phyloP scores from a whole-genome alignment of 2,113 vertebrate species.

The Microtus richardsoni region DNA sequence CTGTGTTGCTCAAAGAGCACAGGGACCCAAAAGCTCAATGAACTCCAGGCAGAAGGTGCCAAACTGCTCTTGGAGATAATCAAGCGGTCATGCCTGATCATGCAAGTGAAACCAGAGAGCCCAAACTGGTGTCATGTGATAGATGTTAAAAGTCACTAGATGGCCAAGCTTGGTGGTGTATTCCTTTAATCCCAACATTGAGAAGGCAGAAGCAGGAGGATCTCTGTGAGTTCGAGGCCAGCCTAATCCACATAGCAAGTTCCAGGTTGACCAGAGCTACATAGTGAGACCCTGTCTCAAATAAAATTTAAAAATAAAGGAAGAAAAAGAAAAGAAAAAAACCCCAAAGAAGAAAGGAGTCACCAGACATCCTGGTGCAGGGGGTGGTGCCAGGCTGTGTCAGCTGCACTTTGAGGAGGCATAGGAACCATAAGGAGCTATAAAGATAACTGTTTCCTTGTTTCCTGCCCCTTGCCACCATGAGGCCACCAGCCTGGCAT shows the following conservation, averaged over 20 bases:
- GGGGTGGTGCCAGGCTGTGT: not conserved
- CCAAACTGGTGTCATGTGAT: not conserved
- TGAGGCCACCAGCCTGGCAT: not conserved
- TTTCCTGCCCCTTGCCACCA: not conserved
- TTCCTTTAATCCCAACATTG: not conserved
- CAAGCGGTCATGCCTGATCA: not conserved
- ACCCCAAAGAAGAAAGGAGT: not conserved
- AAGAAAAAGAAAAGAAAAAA: not conserved
- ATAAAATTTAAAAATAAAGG: not conserved
- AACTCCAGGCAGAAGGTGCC: not conserved
- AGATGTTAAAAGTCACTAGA: not conserved
- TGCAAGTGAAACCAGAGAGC: not conserved
- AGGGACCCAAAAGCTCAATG: not conserved
- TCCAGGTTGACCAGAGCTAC: not conserved
- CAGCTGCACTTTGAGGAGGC: not conserved
- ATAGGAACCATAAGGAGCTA: no score
- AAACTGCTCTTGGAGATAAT: not conserved
- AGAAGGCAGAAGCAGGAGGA: not conserved
- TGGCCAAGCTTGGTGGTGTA: not conserved
- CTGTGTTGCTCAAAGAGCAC: not conserved
- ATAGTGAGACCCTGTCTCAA: not conserved
- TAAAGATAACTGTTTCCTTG: not conserved
- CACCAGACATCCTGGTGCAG: not conserved
- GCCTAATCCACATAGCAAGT: not conserved
- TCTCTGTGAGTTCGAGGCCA: not conserved